phyloP scores from a whole-genome alignment of 1,140 invertebrate species.

The Diorhabda sublineata region DNA sequence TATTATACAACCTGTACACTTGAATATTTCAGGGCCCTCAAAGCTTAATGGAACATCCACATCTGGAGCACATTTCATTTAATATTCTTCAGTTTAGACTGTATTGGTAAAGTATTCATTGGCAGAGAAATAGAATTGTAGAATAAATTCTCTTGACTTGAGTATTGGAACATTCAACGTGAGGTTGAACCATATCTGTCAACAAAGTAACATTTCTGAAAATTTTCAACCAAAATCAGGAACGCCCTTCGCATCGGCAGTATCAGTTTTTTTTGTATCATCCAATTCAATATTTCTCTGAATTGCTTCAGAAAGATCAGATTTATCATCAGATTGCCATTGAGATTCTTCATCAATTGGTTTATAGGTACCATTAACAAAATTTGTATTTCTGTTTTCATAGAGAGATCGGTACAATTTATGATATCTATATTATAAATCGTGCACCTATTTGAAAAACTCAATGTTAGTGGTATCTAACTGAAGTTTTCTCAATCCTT shows the following conservation, averaged over 20 bases:
- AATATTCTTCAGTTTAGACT: constrained; percentile 90
- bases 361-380: constrained; percentile 78
- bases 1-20: constrained; percentile 73
- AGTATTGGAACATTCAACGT: constrained; percentile 88
- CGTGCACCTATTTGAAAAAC: constrained; percentile 63
- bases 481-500: constrained; percentile 90
- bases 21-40: constrained; percentile 96
- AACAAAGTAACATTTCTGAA: constrained; percentile 92
- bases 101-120: constrained; percentile 95
- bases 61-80: constrained; percentile 89
- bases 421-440: constrained; percentile 88
- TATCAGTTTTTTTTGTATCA: constrained; percentile 30
- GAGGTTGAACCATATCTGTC: constrained; percentile 87
- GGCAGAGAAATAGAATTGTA: constrained; percentile 90
- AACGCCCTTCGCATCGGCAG: constrained; percentile 74
- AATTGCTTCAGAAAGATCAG: constrained; percentile 59
- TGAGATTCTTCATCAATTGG: constrained; percentile 85
- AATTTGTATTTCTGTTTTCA: constrained; percentile 69
- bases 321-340: constrained; percentile 74
- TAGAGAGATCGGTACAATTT: constrained; percentile 76
- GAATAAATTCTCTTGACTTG: constrained; percentile 52
- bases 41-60: constrained; percentile 90
- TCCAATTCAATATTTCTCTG: constrained; percentile 47
- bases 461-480: constrained; percentile 83
- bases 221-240: constrained; percentile 94